Evolutionary conservation across 2,113 vertebrate species (phyloP), one percentile per base, ranked within the genome.

Genomic region (Erythrolamprus reginae): DNA sequence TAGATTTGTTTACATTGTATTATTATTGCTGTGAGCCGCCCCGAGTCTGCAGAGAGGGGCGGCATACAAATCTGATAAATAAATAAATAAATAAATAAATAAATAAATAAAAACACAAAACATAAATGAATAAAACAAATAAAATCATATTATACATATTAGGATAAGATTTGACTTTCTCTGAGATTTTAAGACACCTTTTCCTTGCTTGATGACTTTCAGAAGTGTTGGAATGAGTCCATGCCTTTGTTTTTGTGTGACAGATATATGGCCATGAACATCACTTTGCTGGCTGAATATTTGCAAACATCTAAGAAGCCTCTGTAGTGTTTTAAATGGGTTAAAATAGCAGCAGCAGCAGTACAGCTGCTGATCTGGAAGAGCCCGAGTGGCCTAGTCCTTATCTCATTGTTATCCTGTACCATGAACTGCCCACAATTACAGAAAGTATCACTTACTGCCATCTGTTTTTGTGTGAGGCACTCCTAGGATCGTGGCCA

Each of bases 401-500:
- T 93, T 93, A 93, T 93, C 93, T 94, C 91, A 89, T 92, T 93
- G 89, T 91, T 95, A 91, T 90, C 92, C 93, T 86, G 87, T 93
- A 89, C 92, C 89, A 93, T 94, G 92, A 94, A 92, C 89, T 90
- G 92, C 91, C 86, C 93, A 92, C 90, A 92, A 93, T 93, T 92
- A 93, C 45, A 52, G 88, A 91, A 70, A 48, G 38, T 91, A 97
- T 97, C 96, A 26, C 91, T 97, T 97, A 94, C 97, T 91, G 94
- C 96, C 97, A 97, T 96, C 97, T 96, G 96, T 96, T 96, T 95
- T 95, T 95, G 90, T 93, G 26, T 0, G 84, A 93, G 94, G 96
- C 93, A 1, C 87, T 90, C 93, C 42, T 82, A 87, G 93, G 95
- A 92, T 82, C 2, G 89, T 5, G 5, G 96, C 96, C 96, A 97